A percentile compares a stretch with the other conserved stretches of the same genome.
Conservation (phyloP, 1,140 invertebrate genomes). For the Metopolophium dirhodum region DNA sequence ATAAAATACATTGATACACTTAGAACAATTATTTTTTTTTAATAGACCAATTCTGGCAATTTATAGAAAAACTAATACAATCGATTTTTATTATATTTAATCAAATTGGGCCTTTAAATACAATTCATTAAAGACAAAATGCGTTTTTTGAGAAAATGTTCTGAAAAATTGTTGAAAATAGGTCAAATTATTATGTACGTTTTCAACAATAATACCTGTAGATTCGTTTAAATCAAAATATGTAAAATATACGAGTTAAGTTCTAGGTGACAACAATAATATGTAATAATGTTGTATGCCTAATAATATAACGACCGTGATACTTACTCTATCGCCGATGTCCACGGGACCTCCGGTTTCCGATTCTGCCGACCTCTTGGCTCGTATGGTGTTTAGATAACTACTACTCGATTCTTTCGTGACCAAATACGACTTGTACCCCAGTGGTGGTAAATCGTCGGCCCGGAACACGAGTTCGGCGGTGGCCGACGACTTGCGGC, state of each 20-base stretch:
- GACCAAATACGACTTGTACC: slow-evolving; percentile 59
- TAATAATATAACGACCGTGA: neutral
- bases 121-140: neutral
- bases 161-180: too few species aligned
- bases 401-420: neutral
- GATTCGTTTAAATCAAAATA: neutral
- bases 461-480: slow-evolving; percentile 65
- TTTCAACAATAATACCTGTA: neutral
- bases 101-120: neutral
- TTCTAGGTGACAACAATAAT: neutral
- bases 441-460: slow-evolving; percentile 64
- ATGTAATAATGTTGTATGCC: neutral
- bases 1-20: too few species aligned
- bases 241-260: neutral
- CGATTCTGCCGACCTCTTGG: neutral
- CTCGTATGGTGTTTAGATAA: neutral
- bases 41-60: neutral
- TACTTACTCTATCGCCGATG: slow-evolving; percentile 20
- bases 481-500: slow-evolving; percentile 61
- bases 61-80: neutral
- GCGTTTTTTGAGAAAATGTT: neutral
- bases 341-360: neutral
- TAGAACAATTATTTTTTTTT: neutral
- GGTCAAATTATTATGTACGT: too few species aligned
- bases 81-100: neutral